Base-by-base conservation (phyloP, 2,797 vertebrate species). In the Aythya fuligula region DNA sequence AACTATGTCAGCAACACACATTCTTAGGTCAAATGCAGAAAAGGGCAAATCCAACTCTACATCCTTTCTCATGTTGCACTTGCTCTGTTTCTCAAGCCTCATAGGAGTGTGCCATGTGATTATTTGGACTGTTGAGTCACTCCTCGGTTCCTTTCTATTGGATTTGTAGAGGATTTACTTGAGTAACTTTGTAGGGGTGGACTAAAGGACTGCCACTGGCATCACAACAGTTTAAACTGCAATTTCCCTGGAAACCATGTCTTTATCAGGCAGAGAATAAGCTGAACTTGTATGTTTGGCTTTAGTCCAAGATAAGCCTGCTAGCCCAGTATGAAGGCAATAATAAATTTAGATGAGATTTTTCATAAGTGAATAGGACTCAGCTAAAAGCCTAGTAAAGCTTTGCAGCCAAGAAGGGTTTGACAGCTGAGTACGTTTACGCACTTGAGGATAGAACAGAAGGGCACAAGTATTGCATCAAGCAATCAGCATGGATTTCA, bases 311-410 rank as follows among this genome's bases (percentile, higher is more conserved):
- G 43, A 71, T 56, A 85, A 93, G 30, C 16, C 27, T 17, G 4
- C 45, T 65, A 54, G 39, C 70, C 21, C 12, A 39, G 9, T 30
- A 47, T 13, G 43, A 71, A 71, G 43, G 28, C 36, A 89, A 76
- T 85, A 70, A 82, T 39, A 85, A 39, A 70, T 60, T 87, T 41
- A 87, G 47, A 83, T 70, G 34, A 76, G 32, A 71, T 49, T 85
- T 89, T 87, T 90, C 61, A 2, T 73, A 76, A 73, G 56, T 62
- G 57, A 80, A 28, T 30, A 62, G 18, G 57, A 73, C 47, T 89
- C 38, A 66, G 61, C 85, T 82, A 87, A 87, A 89, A 77, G 14
- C 41, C 25, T 21, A 53, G 69, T 47, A 85, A 83, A 89, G 70
- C 53, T 80, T 10, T 6, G 6, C 49, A 85, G 65, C 5, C 67